Conservation (phyloP, 1,140 invertebrate genomes). For the Aphis craccivora region DNA sequence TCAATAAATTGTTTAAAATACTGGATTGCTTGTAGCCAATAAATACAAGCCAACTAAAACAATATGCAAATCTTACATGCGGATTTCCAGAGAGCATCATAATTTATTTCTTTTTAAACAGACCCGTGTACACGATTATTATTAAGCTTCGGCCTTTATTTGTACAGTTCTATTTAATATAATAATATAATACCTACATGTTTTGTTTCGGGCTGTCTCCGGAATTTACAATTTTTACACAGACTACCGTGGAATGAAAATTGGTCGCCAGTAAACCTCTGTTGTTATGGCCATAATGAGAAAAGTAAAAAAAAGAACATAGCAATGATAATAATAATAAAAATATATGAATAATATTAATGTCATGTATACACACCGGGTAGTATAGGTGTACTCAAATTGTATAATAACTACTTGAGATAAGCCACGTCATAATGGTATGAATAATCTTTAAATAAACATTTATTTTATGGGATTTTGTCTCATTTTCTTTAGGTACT, state of each 20-base stretch:
- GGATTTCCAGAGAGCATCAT: not conserved
- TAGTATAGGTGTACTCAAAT: not conserved
- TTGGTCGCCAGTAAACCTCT: not conserved
- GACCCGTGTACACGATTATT: not conserved
- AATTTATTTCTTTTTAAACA: constrained; percentile 33
- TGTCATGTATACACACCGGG: not conserved
- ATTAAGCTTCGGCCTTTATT: not conserved
- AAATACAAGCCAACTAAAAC: constrained; percentile 38
- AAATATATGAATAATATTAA: constrained; percentile 30
- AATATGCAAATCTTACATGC: constrained; percentile 23
- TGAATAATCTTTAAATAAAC: constrained; percentile 40
- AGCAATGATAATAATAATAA: not conserved
- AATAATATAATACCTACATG: not conserved
- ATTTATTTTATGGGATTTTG: constrained; percentile 33
- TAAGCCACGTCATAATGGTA: not conserved
- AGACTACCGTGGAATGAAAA: not conserved
- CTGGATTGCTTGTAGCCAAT: not conserved
- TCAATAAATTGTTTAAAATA: constrained; percentile 36
- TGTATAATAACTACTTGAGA: constrained; percentile 18
- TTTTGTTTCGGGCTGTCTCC: not conserved
- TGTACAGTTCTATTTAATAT: not conserved
- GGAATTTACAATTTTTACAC: not conserved
- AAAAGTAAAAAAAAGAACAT: not conserved
- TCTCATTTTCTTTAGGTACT: not conserved
- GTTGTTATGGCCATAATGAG: not conserved